Base-by-base conservation (phyloP, 1,140 invertebrate genomes). In the Zaprionus africanus region DNA sequence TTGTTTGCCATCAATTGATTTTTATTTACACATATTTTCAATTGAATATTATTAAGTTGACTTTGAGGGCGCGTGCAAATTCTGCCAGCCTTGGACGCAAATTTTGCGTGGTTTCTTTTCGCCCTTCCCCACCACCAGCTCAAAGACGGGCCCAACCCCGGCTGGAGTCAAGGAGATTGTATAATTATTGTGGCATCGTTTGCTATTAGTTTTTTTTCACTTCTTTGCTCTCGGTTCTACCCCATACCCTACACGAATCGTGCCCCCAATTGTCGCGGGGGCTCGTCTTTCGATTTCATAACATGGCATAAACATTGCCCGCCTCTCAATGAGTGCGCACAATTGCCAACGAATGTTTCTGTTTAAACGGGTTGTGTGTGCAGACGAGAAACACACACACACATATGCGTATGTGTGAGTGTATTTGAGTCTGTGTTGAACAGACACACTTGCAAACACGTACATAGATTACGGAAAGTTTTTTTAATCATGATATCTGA, bases 21-120 rank as follows among this genome's bases (percentile, higher is more conserved):
- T 87, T 88, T 87, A 87, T 87, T 87, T 87, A 88, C 81, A 79
- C 81, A 87, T 88, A 84, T 88, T 87, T 87, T 88, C 81, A 87
- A 87, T 87, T 87, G 85, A 87, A 79, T 81, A 82, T 81, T 87
- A 87, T 87, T 87, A 83, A 87, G 81, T 87, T 87, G 84, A 87
- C 84, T 87, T 88, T 87, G 84, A 88, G 83, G 83, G 83, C 84
- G 84, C 84, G 84, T 81, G 84, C 84, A 87, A 87, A 88, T 86
- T 86, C 60, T 43, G 65, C 64, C 70, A 86, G 79, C 82, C 82
- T 86, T 86, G 82, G 60, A 62, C 41, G 51, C 81, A 60, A 76
- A 68, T 86, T 81, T 85, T 79, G 78, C 74, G 62, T 84, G 72
- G 41, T 41, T 17, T 53, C 38, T 46, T 56, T 62, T 56, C 51